A percentile compares a stretch with the other conserved stretches of the same genome.
Conservation (phyloP, 2,888 invertebrate genomes). For the Caenorhabditis afra region DNA sequence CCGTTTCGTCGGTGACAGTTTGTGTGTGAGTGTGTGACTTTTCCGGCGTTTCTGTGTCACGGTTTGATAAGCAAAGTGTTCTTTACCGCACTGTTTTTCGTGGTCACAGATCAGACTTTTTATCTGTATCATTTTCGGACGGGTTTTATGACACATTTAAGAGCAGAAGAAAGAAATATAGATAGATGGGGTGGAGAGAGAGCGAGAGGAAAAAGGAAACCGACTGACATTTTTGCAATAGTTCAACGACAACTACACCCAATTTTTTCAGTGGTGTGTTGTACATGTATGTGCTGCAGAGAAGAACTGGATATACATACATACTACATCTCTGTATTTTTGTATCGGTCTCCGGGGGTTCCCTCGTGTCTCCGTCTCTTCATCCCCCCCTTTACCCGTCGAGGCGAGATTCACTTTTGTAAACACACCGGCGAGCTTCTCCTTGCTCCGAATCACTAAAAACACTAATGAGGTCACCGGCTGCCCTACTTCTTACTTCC, state of each 20-base stretch:
- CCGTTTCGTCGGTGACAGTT: not conserved
- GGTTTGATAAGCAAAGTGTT: conserved; percentile 43
- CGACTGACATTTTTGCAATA: not conserved
- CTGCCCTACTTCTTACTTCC: no score
- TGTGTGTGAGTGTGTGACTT: conserved; percentile 15
- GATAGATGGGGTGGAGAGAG: no score
- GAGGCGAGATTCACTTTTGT: no score
- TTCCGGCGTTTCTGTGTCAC: conserved; percentile 8
- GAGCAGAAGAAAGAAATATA: not conserved
- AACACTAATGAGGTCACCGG: no score
- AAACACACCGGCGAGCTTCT: no score
- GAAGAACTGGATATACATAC: not conserved
- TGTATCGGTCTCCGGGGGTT: no score
- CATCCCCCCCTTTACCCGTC: no score
- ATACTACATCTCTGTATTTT: not conserved
- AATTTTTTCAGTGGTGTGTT: no score
- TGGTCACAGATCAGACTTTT: conserved; percentile 42
- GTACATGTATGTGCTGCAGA: not conserved
- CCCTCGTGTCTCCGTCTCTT: no score
- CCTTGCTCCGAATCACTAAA: no score
- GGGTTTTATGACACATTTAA: conserved; percentile 18
- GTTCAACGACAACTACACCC: not conserved
- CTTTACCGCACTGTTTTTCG: conserved; percentile 4
- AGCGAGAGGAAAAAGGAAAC: no score
- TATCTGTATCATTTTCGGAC: conserved; percentile 6